Evolutionary conservation across 1,140 invertebrate genomes (phyloP), one percentile per base, ranked within the genome.

Genomic region (Acromyrmex echinatior): DNA sequence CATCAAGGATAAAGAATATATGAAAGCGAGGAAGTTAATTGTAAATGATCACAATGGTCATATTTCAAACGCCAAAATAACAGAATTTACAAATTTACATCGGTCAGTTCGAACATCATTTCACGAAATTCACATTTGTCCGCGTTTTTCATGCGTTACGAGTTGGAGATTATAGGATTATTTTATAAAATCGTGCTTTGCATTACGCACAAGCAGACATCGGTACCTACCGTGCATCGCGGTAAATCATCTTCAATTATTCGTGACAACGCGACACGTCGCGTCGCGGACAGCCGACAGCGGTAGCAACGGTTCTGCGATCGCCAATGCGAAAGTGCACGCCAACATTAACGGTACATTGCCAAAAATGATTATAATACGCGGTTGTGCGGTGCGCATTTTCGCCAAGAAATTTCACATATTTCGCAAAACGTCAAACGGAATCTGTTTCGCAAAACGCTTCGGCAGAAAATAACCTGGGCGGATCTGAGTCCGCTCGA

Each of bases 321-420:
- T 71, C 21, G 51, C 25, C 31, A 31, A 49, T 49, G 16, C 56
- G 10, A 58, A 25, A 82, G 66, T 39, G 68, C 39, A 74, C 31
- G 79, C 39, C 80, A 82, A 73, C 53, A 18, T 82, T 82, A 80
- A 68, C 78, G 78, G 62, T 68, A 25, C 66, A 82, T 73, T 82
- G 79, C 79, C 79, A 82, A 82, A 74, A 82, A 74, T 60, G 80
- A 82, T 82, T 82, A 73, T 82, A 74, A 82, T 82, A 74, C 68
- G 25, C 68, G 65, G 49, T 70, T 70, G 63, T 53, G 68, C 51
- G 53, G 51, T 25, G 25, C 14, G 49, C 66, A 9, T 62, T 74
- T 74, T 73, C 56, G 80, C 80, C 68, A 74, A 60, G 80, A 74
- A 21, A n/a, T 74, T 56, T 56, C 68, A 16, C 28, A 3, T 35